Evolutionary conservation across 2,113 vertebrate species (phyloP), one percentile per base, ranked within the genome.

Genomic region (Aegithalos caudatus): DNA sequence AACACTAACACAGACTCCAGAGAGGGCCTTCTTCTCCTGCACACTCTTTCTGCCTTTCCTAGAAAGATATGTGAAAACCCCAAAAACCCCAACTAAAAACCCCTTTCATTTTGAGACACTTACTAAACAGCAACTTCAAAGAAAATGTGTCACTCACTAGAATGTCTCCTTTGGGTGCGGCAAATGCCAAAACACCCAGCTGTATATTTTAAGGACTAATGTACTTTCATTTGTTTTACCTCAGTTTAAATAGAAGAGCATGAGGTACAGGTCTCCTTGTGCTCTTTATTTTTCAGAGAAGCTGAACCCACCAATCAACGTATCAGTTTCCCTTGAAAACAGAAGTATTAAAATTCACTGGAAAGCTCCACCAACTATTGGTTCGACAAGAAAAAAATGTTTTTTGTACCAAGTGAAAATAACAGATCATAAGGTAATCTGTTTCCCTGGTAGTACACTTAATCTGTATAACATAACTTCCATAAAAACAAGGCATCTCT

Each of bases 331-430:
- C 31, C 33, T 96, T 61, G 93, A 96, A 94, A 94, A 87, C 57
- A 85, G 81, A 91, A 96, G 71, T 64, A 51, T 96, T 82, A 76
- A 78, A 81, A 95, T 98, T 86, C 70, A 83, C 70, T 98, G 97
- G 97, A 88, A 96, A 69, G 83, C 89, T 40, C 95, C 96, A 0
- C 81, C 92, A 82, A 94, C 93, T 44, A 70, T 96, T 85, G 89
- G 81, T 33, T 91, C 86, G 12, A 18, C 86, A 62, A 20, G 1
- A 1, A 80, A 31, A 6, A 65, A 58, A 7, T 97, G 98, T 40
- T 97, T 98, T 88, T 24, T 69, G 12, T 97, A 97, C 48, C 94
- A 98, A 95, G 93, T 98, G 93, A 97, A 95, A 76, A 91, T 97
- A 90, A 85, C 86, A 64, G 90, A 94, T 51, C 79, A 1, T 19